A percentile compares a stretch with the other conserved stretches of the same genome.
Conservation (phyloP, 2,797 vertebrate genomes). For the Bradypodion pumilum region DNA sequence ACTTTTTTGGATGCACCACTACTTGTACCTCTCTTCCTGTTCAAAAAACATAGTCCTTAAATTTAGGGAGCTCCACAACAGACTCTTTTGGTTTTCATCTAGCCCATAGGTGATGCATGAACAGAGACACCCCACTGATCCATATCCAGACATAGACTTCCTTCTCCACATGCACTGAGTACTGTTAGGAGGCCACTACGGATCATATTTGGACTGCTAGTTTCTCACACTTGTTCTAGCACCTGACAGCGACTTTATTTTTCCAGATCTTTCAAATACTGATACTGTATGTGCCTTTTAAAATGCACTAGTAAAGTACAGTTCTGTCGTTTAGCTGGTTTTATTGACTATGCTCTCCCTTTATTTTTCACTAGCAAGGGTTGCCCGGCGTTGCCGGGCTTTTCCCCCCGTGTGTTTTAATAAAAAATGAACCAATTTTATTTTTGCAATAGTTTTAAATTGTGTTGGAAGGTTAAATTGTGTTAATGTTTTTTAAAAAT, state of each 20-base stretch:
- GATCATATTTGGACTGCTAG: neutral
- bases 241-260: neutral
- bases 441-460: no score
- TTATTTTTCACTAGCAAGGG: no score
- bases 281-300: neutral
- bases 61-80: neutral
- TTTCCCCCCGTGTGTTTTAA: no score
- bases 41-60: neutral
- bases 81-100: no score
- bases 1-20: no score
- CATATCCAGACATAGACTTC: neutral
- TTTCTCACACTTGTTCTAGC: neutral
- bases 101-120: neutral
- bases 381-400: no score
- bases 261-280: neutral
- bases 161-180: neutral
- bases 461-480: no score
- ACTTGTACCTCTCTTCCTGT: neutral
- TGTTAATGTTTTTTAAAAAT: no score
- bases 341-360: no score
- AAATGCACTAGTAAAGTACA: neutral
- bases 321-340: neutral
- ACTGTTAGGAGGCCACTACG: no score
- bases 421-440: no score
- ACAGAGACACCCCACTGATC: neutral